A percentile compares a stretch with the other conserved stretches of the same genome.
Conservation (phyloP, 2,797 vertebrate genomes). For the Poecile montanus region DNA sequence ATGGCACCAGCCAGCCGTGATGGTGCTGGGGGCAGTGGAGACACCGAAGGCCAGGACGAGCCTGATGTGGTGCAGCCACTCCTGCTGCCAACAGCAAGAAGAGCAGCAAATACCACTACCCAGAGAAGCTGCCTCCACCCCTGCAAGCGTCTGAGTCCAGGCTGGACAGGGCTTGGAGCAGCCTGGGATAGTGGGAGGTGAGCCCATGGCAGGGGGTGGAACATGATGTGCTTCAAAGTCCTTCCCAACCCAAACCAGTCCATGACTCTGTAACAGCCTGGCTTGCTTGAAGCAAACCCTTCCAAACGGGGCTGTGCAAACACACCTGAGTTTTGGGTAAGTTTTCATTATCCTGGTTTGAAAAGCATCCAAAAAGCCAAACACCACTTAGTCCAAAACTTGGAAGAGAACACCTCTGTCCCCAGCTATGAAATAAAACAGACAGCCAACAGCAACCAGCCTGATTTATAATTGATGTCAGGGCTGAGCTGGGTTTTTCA, state of each 20-base stretch:
- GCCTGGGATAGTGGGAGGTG: accelerated
- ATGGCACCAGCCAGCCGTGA: neutral
- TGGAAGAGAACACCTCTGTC: accelerated
- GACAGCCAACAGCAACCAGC: neutral
- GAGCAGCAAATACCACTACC: neutral
- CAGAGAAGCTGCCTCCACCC: neutral
- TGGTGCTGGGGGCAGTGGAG: neutral
- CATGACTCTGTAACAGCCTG: accelerated
- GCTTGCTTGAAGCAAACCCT: neutral
- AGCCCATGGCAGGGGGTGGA: neutral
- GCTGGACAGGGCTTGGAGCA: neutral
- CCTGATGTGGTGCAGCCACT: accelerated
- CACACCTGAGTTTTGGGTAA: neutral
- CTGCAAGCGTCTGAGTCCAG: neutral
- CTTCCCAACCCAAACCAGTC: neutral
- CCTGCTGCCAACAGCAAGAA: neutral
- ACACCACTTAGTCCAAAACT: neutral
- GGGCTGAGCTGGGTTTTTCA: neutral
- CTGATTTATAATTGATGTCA: neutral
- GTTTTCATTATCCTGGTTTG: accelerated
- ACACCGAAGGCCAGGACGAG: neutral
- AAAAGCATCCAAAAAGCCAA: neutral
- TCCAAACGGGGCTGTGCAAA: neutral
- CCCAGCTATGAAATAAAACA: neutral
- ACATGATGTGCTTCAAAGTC: neutral